Base-by-base conservation (phyloP, 2,888 invertebrate genomes). In the Ephialtes manifestator region DNA sequence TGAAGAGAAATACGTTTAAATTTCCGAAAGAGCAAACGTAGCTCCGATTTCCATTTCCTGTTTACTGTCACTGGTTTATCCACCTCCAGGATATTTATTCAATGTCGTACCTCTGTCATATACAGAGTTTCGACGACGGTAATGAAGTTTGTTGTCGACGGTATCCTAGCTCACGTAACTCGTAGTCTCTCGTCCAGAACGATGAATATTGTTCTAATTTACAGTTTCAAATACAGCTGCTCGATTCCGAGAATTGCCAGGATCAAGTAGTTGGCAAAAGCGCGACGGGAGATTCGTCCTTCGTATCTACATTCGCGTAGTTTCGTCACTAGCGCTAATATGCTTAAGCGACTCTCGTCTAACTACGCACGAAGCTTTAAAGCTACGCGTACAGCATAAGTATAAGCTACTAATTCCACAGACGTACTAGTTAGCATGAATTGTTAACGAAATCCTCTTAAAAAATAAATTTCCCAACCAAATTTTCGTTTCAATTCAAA, bases 291-390 rank as follows among this genome's bases (percentile, higher is more conserved):
- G 31, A 63, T 63, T 51, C 39, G 39, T 55, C 53, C 51, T 39
- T 71, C 39, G 39, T 35, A 35, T 35, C 51, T 48, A 31, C n/a
- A 10, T n/a, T 51, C 24, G 28, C 46, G 13, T 11, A 20, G 43
- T 48, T 68, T 48, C 46, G 20, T 70, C 70, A 28, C 70, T 28
- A 13, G 31, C 20, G 55, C 55, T 55, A 71, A 71, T 55, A 39
- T 55, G 39, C n/a, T 71, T 55, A 71, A 55, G 71, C 39, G 18
- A 1, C 8, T n/a, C 51, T 18, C 60, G 35, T 35, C 51, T 15
- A 28, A 70, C 20, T 70, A 13, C 31, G 28, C 3, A 35, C 31
- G n/a, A 35, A 35, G 35, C 60, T 63, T 15, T 5, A 15, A 28
- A 60, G 60, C 18, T 18, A 35, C 60, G 31, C 0, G 35, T 4